phyloP scores from a whole-genome alignment of 2,113 vertebrate genomes.

The Larimichthys polyactis region DNA sequence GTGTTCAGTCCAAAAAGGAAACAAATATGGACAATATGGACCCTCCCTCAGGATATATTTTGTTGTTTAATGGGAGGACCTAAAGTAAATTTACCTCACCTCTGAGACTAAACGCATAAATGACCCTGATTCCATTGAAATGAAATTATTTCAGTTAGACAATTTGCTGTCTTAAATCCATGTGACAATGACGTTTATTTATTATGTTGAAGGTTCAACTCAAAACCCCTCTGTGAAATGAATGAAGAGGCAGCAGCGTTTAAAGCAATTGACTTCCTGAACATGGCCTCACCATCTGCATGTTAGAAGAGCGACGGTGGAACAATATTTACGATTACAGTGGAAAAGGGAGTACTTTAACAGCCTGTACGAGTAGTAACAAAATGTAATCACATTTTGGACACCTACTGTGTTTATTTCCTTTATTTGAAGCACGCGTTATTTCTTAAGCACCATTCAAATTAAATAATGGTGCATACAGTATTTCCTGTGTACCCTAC shows the following conservation, averaged over 20 bases:
- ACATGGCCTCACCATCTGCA: not conserved
- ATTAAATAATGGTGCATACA: slow-evolving; percentile 9
- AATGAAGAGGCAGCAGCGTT: not conserved
- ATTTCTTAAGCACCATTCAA: slow-evolving; percentile 17
- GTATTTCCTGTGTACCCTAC: slow-evolving; percentile 17
- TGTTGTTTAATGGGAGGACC: too few species aligned
- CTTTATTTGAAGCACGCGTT: slow-evolving; percentile 4
- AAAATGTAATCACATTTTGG: not conserved
- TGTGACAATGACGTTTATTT: not conserved
- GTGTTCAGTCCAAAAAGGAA: too few species aligned
- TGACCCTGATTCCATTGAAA: too few species aligned
- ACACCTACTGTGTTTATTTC: not conserved
- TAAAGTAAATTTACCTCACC: too few species aligned
- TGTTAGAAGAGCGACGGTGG: not conserved
- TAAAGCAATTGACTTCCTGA: not conserved
- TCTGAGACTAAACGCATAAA: too few species aligned
- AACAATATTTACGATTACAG: not conserved
- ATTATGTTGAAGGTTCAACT: not conserved
- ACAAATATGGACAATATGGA: too few species aligned
- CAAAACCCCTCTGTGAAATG: not conserved
- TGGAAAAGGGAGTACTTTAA: not conserved
- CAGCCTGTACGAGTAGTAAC: not conserved
- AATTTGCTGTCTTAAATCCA: not conserved
- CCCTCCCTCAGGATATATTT: too few species aligned
- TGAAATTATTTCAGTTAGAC: too few species aligned